phyloP scores from a whole-genome alignment of 1,140 invertebrate species.

The Drosophila prosaltans region DNA sequence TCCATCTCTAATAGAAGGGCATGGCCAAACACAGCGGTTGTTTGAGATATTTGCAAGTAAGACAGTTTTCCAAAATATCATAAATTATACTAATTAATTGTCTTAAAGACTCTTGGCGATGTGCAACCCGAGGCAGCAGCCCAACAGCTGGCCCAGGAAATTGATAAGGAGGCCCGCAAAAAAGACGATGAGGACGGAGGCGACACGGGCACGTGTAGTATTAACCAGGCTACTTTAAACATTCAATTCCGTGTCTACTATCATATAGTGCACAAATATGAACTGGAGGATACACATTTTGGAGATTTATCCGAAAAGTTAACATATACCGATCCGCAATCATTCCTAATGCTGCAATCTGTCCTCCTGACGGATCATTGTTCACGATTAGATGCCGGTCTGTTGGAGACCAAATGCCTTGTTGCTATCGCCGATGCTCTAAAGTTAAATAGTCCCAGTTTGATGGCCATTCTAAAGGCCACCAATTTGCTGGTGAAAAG shows the following conservation, averaged over 20 bases:
- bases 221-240: slow-evolving; percentile 65
- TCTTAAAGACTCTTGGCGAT: slow-evolving; percentile 47
- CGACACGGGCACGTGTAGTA: slow-evolving; percentile 23
- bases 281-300: slow-evolving; percentile 55
- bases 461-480: slow-evolving; percentile 65
- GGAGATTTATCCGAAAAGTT: slow-evolving; percentile 29
- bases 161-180: slow-evolving; percentile 45
- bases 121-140: slow-evolving; percentile 55
- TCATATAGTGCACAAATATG: slow-evolving; percentile 61
- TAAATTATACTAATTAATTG: not conserved
- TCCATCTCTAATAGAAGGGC: slow-evolving; percentile 4
- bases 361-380: slow-evolving; percentile 65
- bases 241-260: slow-evolving; percentile 68
- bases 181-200: slow-evolving; percentile 22
- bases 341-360: slow-evolving; percentile 60
- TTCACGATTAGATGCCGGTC: slow-evolving; percentile 39
- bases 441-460: slow-evolving; percentile 40
- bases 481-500: slow-evolving; percentile 70
- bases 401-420: slow-evolving; percentile 48
- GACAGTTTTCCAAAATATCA: not conserved
- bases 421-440: slow-evolving; percentile 53
- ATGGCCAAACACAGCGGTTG: slow-evolving; percentile 5
- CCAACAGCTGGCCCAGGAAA: slow-evolving; percentile 48
- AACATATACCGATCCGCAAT: slow-evolving; percentile 32
- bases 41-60: slow-evolving; percentile 4